Base-by-base conservation (phyloP, 2,797 vertebrate species). In the Enoplosus armatus region DNA sequence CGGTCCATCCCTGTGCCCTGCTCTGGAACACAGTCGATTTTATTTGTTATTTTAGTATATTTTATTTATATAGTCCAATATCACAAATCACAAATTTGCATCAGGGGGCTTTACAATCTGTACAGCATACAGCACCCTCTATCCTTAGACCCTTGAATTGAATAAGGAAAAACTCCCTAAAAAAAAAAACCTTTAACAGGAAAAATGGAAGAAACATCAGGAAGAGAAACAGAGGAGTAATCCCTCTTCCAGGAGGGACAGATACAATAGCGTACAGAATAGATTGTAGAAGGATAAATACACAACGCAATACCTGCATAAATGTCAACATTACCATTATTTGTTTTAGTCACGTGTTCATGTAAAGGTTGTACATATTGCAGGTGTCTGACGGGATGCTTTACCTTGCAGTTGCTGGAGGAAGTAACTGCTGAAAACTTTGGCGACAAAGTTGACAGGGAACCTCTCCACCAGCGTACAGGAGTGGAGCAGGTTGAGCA, bases 401-500 rank as follows among this genome's bases (percentile, higher is more conserved):
- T 95, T 93, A 99, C 98, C 97, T 95, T 97, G 96, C 31, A 99
- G 90, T 48, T 94, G 93, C 39, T 97, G 97, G 43, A 98, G 95
- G 91, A 99, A 99, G 90, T 94, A 96, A 2, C 94, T 95, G 82
- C 92, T 96, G 92, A 99, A 98, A 67, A 99, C 90, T 91, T 96
- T 98, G 59, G 96, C 94, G 69, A 98, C 90, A 61, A 96, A 98
- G 79, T 99, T 99, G n/a, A 98, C 91, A 0, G 98, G 98, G 39
- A 97, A 97, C 53, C 95, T 91, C 85, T 95, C 94, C 64, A 98
- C 89, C 56, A 99, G 95, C 2, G 84, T 95, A 87, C 97, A 99
- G 0, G 97, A 94, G 77, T 99, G 97, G 39, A 99, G 96, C 60
- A 99, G 76, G 61, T 92, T 94, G 86, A 99, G 74, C 48, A 98